phyloP scores from a whole-genome alignment of 1,140 invertebrate genomes.

The Pollicipes pollicipes region DNA sequence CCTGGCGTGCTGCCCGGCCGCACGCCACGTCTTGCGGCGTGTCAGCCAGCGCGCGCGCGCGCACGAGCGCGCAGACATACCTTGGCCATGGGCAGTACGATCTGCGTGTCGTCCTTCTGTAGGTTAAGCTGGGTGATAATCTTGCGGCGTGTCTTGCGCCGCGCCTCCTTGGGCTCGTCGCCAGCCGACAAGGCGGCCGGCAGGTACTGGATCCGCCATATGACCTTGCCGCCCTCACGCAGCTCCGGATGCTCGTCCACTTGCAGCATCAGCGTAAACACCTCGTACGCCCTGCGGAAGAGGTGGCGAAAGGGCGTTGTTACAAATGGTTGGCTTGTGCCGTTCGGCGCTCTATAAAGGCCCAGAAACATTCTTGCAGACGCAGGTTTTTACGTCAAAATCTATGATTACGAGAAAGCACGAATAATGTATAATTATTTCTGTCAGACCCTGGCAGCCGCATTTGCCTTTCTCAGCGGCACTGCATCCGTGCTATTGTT shows the following conservation, averaged over 20 bases:
- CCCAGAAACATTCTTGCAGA: constrained; percentile 27
- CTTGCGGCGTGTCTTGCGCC: constrained; percentile 37
- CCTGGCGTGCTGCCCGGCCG: too few species aligned
- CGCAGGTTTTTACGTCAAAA: neutral
- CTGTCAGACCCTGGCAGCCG: too few species aligned
- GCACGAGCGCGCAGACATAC: constrained; percentile 34
- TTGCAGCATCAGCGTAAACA: constrained; percentile 77
- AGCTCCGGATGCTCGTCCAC: constrained; percentile 52
- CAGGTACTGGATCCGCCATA: constrained; percentile 56
- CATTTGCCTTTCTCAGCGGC: too few species aligned
- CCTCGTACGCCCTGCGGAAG: constrained; percentile 45
- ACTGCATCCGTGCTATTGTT: too few species aligned
- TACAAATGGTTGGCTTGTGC: too few species aligned
- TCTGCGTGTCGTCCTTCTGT: constrained; percentile 84
- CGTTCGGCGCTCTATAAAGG: too few species aligned
- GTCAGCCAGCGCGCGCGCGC: too few species aligned
- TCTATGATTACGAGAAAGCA: too few species aligned
- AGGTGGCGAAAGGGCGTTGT: constrained; percentile 10
- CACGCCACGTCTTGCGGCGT: too few species aligned
- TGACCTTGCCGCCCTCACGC: constrained; percentile 59
- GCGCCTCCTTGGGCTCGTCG: constrained; percentile 27
- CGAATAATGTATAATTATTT: too few species aligned
- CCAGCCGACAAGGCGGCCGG: constrained; percentile 31
- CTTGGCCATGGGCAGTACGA: constrained; percentile 84
- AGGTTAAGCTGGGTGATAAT: constrained; percentile 66